Conservation (phyloP, 2,888 invertebrate genomes). For the Argyresthia goedartella region DNA sequence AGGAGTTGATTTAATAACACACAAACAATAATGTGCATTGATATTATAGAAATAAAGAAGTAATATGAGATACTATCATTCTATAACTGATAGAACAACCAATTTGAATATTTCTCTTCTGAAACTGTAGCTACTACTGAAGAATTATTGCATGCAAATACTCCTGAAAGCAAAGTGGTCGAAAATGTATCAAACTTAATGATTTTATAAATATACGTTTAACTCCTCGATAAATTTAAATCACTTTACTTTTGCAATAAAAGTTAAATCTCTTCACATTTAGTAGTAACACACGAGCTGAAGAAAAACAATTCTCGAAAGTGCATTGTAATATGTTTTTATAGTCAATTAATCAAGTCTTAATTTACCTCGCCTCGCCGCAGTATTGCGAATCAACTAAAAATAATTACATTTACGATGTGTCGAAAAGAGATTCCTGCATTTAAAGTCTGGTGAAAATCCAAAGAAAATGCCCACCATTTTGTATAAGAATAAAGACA, state of each 20-base stretch:
- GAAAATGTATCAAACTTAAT: too few relatives aligned
- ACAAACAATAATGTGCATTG: too few relatives aligned
- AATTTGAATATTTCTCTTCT: too few relatives aligned
- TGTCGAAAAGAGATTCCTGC: conserved; percentile 14
- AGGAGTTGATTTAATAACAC: too few relatives aligned
- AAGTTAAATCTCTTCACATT: conserved; percentile 13
- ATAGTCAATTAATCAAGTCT: conserved; percentile 44
- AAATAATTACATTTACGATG: conserved; percentile 10
- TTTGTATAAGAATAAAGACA: conserved; percentile 40
- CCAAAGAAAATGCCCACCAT: conserved; percentile 10
- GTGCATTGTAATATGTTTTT: conserved; percentile 40
- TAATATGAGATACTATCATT: too few relatives aligned
- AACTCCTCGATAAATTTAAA: conserved; percentile 50
- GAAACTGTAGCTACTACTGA: too few relatives aligned
- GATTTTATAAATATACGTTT: conserved; percentile 26
- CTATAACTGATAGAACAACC: too few relatives aligned
- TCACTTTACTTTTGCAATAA: conserved; percentile 48
- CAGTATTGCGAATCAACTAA: conserved; percentile 35
- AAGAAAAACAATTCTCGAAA: conserved; percentile 33
- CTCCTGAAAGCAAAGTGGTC: too few relatives aligned
- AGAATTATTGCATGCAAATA: too few relatives aligned
- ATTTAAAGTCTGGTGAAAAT: background rate
- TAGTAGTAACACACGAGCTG: conserved; percentile 17
- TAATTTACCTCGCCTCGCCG: conserved; percentile 29
- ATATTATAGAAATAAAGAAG: too few relatives aligned